These are phyloP conservation scores for Onthophagus taurus DNA, from an alignment of 1,140 invertebrate genomes.

Conservation along the genomic window DNA sequence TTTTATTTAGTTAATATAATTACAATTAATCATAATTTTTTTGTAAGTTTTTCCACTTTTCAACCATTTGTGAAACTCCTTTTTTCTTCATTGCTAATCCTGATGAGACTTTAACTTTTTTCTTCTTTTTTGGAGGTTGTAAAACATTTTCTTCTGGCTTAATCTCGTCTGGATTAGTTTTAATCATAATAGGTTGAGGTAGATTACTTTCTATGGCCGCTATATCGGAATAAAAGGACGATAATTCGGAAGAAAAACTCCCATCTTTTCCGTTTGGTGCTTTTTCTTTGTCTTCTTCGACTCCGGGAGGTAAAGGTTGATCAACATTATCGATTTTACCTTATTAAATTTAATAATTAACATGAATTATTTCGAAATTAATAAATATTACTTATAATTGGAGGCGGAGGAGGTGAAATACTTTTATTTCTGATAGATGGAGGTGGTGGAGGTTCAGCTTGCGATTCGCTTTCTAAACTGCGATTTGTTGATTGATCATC, in stretches of 20 bases:
- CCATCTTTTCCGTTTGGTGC: slow-evolving; percentile 33
- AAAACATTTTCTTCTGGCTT: background rate
- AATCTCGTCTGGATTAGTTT: background rate
- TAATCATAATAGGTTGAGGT: background rate
- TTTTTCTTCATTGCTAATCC: slow-evolving; percentile 60
- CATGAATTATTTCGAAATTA: background rate
- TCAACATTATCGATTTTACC: slow-evolving; percentile 3
- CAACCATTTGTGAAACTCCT: slow-evolving; percentile 58
- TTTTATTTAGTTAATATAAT: too few relatives aligned
- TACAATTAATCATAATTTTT: slow-evolving; percentile 42
- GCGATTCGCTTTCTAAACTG: background rate
- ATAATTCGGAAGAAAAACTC: slow-evolving; percentile 40
- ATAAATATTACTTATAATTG: slow-evolving; percentile 24
- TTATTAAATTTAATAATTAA: slow-evolving; percentile 8
- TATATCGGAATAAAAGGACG: slow-evolving; percentile 53
- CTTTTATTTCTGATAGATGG: slow-evolving; percentile 23
- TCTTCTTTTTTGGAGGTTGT: slow-evolving; percentile 40
- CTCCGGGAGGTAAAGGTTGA: slow-evolving; percentile 44
- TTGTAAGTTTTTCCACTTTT: slow-evolving; percentile 66
- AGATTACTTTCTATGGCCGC: slow-evolving; percentile 41
- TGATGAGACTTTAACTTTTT: slow-evolving; percentile 43
- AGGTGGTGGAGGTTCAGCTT: slow-evolving; percentile 30
- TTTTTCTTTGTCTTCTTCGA: slow-evolving; percentile 29
- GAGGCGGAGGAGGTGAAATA: slow-evolving; percentile 33
- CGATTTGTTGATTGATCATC: slow-evolving; percentile 10